Evolutionary conservation across 2,113 vertebrate species (phyloP).

Genomic region (Callipepla californica): DNA sequence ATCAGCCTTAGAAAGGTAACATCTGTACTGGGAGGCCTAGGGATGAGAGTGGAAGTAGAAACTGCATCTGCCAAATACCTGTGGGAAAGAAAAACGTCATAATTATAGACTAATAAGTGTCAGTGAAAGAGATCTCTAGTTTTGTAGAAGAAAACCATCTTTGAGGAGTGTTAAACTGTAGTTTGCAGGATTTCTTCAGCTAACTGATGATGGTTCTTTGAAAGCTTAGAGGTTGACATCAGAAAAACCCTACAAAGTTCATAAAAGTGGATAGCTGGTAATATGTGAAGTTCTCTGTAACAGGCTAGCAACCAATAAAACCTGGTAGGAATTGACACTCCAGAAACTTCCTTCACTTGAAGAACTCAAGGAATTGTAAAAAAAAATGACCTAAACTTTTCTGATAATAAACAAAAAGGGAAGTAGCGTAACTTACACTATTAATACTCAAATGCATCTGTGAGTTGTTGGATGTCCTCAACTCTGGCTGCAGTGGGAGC

Average conservation of each 20-base stretch:
- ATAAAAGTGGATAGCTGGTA: neutral
- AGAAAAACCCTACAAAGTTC: neutral
- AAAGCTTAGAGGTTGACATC: neutral
- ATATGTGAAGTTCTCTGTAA: neutral
- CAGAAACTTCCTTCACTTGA: neutral
- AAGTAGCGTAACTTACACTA: neutral
- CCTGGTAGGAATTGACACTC: neutral
- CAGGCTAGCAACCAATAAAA: neutral
- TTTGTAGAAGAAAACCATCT: neutral
- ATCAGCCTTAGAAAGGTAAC: neutral
- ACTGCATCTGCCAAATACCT: constrained; percentile 5
- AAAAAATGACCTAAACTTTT: neutral
- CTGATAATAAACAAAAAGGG: neutral
- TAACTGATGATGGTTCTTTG: neutral
- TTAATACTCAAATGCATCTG: fast-evolving
- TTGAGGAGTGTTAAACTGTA: neutral
- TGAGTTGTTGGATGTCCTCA: neutral
- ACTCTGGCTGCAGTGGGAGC: neutral
- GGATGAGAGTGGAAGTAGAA: neutral
- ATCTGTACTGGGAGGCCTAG: neutral
- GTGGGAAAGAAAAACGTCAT: neutral
- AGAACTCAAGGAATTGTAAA: neutral
- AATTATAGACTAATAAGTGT: neutral
- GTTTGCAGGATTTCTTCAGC: constrained; percentile 7
- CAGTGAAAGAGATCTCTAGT: neutral